Percentiles rank a stretch among this genome's conserved stretches.
phyloP scores from a whole-genome alignment of 2,113 vertebrate genomes.

The Strix uralensis region DNA sequence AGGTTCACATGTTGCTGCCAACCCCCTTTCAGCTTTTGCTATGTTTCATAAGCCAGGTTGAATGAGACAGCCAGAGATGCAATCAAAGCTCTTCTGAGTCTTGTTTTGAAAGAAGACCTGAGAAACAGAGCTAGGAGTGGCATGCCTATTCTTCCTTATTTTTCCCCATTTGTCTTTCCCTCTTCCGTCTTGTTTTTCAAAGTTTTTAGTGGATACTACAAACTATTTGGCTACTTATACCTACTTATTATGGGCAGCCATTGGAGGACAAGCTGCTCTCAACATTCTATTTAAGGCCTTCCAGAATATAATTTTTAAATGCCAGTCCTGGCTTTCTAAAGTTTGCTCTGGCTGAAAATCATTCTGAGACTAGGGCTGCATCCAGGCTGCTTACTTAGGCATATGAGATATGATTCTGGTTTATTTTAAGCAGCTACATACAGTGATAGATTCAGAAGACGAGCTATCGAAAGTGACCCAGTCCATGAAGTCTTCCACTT shows the following conservation, averaged over 20 bases:
- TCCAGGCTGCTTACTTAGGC: not conserved
- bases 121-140: not conserved
- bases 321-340: not conserved
- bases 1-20: slow-evolving; percentile 23
- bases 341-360: not conserved
- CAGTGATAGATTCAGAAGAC: not conserved
- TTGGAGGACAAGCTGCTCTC: not conserved
- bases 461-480: not conserved
- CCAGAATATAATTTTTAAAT: not conserved
- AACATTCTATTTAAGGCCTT: not conserved
- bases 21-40: slow-evolving; percentile 2
- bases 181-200: not conserved
- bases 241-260: not conserved
- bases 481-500: not conserved
- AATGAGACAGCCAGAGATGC: slow-evolving; percentile 32
- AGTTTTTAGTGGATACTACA: not conserved
- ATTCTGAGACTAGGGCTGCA: not conserved
- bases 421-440: not conserved
- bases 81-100: slow-evolving; percentile 19
- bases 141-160: not conserved
- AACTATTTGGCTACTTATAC: not conserved
- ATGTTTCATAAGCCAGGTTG: slow-evolving; percentile 23
- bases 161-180: not conserved
- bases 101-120: slow-evolving; percentile 41
- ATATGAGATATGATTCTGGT: not conserved